A percentile compares a stretch with the other conserved stretches of the same genome.
Evolutionary conservation across 2,113 vertebrate species (phyloP).

Genomic region (Oryctolagus cuniculus): mOryCun1.1 NC_091444.1:12923501-12924000

Average conservation of each 20-base stretch:
- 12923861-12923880: neutral
- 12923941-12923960: neutral
- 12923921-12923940: neutral
- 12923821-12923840: neutral
- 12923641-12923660: accelerated
- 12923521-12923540: neutral
- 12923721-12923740: neutral
- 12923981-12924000: neutral
- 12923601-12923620: neutral
- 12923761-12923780: too few species aligned
- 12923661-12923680: accelerated
- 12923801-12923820: neutral
- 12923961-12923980: neutral
- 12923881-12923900: neutral
- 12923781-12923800: neutral
- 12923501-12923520: neutral
- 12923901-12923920: neutral
- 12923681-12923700: accelerated
- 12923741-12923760: neutral
- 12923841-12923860: neutral
- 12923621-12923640: neutral
- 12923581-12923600: neutral
- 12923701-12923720: neutral
- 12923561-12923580: neutral
- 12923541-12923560: neutral